These are phyloP conservation scores for Habropoda laboriosa DNA, from an alignment of 1,140 invertebrate species.

Conservation along the genomic window DNA sequence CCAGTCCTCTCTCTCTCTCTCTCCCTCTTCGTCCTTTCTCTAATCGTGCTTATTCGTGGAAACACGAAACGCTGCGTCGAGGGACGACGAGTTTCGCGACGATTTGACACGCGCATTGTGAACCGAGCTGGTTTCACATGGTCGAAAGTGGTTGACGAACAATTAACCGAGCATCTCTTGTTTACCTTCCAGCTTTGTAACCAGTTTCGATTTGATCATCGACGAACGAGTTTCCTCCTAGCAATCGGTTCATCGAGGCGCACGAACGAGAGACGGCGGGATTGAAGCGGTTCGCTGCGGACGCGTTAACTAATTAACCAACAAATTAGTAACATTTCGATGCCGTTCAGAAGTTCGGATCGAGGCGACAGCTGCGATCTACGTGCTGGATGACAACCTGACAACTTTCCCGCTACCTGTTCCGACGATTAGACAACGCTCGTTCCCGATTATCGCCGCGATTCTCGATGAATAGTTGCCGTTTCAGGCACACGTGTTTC, in stretches of 20 bases:
- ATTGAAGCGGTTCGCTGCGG: conserved; percentile 49
- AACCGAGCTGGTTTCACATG: background rate
- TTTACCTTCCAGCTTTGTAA: conserved; percentile 31
- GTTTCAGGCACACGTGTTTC: background rate
- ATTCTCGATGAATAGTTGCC: background rate
- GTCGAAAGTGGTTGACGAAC: conserved; percentile 6
- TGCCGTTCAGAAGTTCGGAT: conserved; percentile 26
- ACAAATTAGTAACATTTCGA: conserved; percentile 65
- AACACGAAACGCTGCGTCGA: too few relatives aligned
- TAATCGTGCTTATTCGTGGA: background rate
- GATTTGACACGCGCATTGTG: conserved; percentile 18
- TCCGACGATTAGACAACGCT: background rate
- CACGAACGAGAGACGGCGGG: conserved; percentile 26
- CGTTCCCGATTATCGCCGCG: background rate
- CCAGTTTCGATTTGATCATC: conserved; percentile 18
- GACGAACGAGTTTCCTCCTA: background rate
- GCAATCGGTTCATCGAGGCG: conserved; percentile 32
- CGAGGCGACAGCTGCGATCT: background rate
- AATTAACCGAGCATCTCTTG: conserved; percentile 10
- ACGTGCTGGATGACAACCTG: background rate
- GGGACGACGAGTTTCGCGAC: background rate
- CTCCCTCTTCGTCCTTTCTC: background rate
- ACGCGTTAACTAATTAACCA: conserved; percentile 64
- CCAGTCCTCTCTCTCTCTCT: too few relatives aligned
- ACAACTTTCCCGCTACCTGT: background rate